Evolutionary conservation across 2,113 vertebrate species (phyloP), one percentile per base, ranked within the genome.

Genomic region (Eurypyga helias): DNA sequence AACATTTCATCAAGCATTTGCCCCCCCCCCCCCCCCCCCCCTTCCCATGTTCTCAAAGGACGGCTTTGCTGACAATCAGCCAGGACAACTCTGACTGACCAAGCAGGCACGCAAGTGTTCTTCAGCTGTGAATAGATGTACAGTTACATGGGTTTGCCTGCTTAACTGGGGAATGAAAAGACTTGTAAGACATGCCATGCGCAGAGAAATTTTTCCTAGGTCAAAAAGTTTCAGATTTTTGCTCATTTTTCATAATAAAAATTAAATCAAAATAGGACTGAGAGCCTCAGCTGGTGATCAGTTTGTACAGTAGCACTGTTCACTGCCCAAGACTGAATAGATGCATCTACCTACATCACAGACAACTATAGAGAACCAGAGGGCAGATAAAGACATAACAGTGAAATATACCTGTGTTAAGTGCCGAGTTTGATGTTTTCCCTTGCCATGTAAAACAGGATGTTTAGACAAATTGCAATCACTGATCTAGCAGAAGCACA

Each of bases 401-500:
- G 29, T 9, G 14, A 48, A 62, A 88, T 6, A 72, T 3, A 81
- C 11, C 13, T n/a, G 12, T 76, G 55, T 57, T 58, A 90, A 58
- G 9, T 38, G 29, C 13, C 69, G 24, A 19, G 54, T 60, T 49
- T 41, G 16, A 62, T 67, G 10, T 41, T 78, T 69, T 84, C 34
- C 38, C 52, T 67, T 19, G 11, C 17, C 4, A 34, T 51, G 66
- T 51, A 78, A 41, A 66, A 41, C 5, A 33, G 13, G 55, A 13
- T 15, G 43, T 60, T 93, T 20, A 75, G 33, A 48, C 14, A 77
- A 67, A 17, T 2, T n/a, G 26, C 38, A 67, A 4, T 36, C 49
- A 36, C 31, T 3, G 2, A 52, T 3, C 15, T 5, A 52, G 38
- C 7, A 79, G 49, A 65, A 58, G 11, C 28, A 81, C 0, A 0